These are phyloP conservation scores for Trematomus bernacchii DNA, from an alignment of 2,797 vertebrate genomes.

Conservation along the genomic window DNA sequence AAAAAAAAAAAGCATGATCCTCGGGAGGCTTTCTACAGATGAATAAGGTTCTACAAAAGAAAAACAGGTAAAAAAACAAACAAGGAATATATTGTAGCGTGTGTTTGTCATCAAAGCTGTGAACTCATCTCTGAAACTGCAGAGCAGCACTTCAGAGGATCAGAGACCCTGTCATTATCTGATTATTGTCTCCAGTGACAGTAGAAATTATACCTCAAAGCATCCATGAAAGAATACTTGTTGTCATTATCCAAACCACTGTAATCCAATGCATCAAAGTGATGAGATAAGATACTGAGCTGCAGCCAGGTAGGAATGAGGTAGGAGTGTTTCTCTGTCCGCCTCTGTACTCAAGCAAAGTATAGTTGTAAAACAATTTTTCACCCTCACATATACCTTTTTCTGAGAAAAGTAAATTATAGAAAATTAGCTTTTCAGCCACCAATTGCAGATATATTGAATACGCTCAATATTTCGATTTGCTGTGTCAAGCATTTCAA, in stretches of 20 bases:
- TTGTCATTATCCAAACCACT: slow-evolving; percentile 48
- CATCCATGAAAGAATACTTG: slow-evolving; percentile 21
- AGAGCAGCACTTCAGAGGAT: slow-evolving; percentile 43
- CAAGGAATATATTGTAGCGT: background rate
- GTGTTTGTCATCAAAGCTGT: slow-evolving; percentile 40
- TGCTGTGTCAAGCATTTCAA: background rate
- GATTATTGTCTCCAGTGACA: slow-evolving; percentile 54
- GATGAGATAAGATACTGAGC: slow-evolving; percentile 35
- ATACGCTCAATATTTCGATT: slow-evolving; percentile 34
- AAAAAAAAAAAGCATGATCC: background rate
- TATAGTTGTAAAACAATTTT: slow-evolving; percentile 24
- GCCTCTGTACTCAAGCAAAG: slow-evolving; percentile 4
- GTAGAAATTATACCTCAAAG: slow-evolving; percentile 49
- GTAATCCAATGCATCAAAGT: slow-evolving; percentile 26
- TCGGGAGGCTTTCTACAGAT: slow-evolving; percentile 20
- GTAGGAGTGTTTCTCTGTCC: slow-evolving; percentile 34
- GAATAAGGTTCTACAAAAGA: background rate
- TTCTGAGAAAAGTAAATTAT: background rate
- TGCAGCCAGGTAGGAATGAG: slow-evolving; percentile 13
- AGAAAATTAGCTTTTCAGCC: background rate
- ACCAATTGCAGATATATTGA: background rate
- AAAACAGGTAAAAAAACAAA: background rate
- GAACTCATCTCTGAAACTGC: slow-evolving; percentile 46
- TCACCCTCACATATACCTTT: slow-evolving; percentile 3
- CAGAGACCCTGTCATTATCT: slow-evolving; percentile 52